These are phyloP conservation scores for Cassiopea andromeda DNA, from an alignment of 30 jellyfish, hydroid and myxozoan genomes.

Conservation along the genomic window DNA sequence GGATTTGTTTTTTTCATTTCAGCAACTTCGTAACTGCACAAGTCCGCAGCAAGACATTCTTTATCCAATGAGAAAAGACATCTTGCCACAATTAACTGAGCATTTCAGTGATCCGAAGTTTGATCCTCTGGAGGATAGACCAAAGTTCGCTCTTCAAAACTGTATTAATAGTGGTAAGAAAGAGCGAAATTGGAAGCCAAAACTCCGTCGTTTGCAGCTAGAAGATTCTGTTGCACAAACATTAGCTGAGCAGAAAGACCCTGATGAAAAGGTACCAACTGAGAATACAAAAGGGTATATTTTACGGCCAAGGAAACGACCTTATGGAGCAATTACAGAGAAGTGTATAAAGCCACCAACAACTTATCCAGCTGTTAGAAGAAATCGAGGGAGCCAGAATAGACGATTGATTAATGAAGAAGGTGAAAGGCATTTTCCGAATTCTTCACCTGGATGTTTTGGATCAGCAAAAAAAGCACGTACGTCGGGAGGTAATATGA, in stretches of 20 bases:
- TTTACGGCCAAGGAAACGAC: conserved; percentile 13
- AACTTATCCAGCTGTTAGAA: no score
- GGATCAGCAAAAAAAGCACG: conserved; percentile 31
- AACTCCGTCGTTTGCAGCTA: conserved; percentile 35
- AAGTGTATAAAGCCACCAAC: background rate
- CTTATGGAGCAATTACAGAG: background rate
- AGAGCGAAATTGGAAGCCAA: conserved; percentile 33
- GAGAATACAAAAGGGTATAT: background rate
- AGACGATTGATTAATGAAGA: background rate
- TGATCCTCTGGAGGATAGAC: background rate
- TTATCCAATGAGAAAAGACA: conserved; percentile 72
- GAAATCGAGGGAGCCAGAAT: background rate
- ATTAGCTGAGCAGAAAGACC: background rate
- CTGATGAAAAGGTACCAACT: background rate
- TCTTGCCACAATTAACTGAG: conserved; percentile 67
- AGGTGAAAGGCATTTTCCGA: background rate
- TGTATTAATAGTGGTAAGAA: conserved; percentile 33
- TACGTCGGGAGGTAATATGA: background rate
- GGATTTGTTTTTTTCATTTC: background rate
- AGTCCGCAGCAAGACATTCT: conserved; percentile 73
- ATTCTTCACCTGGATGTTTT: conserved; percentile 16
- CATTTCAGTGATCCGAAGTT: conserved; percentile 4
- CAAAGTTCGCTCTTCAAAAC: background rate
- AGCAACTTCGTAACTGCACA: conserved; percentile 44
- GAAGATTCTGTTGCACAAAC: background rate